Conservation (phyloP, 2,113 vertebrate genomes). For the Oceanites oceanicus region DNA sequence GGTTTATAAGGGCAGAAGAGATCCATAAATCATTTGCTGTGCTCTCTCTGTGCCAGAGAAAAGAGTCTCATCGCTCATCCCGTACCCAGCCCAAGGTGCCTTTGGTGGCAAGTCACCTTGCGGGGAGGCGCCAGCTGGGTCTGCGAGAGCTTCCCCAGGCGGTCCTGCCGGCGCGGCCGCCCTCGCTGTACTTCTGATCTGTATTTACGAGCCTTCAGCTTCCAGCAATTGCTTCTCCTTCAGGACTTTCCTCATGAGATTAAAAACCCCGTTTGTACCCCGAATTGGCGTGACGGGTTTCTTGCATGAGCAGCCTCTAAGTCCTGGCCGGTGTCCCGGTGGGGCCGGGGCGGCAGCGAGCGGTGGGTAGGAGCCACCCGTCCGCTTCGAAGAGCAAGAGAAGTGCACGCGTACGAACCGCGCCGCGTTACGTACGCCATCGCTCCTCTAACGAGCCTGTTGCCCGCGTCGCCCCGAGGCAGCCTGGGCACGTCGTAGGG, state of each 20-base stretch:
- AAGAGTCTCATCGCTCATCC: background rate
- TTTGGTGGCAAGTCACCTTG: background rate
- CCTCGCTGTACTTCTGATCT: background rate
- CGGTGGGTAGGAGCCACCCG: background rate
- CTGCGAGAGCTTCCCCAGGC: background rate
- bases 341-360: background rate
- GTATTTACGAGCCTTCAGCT: background rate
- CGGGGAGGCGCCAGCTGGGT: background rate
- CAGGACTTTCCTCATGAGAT: too few relatives aligned
- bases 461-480: rapidly evolving
- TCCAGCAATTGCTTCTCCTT: background rate
- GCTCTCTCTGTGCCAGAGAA: background rate
- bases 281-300: too few relatives aligned
- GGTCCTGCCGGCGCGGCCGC: background rate
- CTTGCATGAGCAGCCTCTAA: background rate
- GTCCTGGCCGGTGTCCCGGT: background rate
- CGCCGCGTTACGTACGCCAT: background rate
- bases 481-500: background rate
- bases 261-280: rapidly evolving
- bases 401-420: background rate
- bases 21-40: background rate
- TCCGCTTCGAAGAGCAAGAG: background rate
- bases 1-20: background rate
- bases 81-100: background rate
- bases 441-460: background rate